Evolutionary conservation across 2,888 invertebrate genomes (phyloP).

Genomic region (Cheilosia scutellata): DNA sequence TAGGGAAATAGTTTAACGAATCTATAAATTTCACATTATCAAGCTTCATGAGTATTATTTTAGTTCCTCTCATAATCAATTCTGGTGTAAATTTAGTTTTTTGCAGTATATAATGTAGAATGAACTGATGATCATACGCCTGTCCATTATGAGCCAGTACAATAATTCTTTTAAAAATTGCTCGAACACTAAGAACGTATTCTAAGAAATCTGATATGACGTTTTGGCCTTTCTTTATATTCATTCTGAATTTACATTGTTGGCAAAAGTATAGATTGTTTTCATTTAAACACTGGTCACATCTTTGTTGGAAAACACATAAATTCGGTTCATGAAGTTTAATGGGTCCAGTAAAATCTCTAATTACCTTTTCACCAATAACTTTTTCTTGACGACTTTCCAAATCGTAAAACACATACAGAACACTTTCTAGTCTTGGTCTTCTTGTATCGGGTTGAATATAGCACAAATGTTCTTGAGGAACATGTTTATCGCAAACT

Average conservation of each 20-base stretch:
- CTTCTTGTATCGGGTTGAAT: constrained; percentile 1
- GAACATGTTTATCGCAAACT: not conserved
- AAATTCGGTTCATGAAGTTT: constrained; percentile 25
- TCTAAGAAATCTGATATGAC: constrained; percentile 9
- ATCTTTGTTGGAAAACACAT: constrained; percentile 31
- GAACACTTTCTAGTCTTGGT: not conserved
- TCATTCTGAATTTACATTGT: constrained; percentile 3
- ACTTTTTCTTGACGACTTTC: constrained; percentile 29
- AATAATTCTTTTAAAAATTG: not conserved
- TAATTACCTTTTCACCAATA: constrained; percentile 13
- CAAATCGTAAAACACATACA: constrained; percentile 18
- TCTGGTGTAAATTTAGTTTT: not conserved
- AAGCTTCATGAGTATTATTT: too few species aligned
- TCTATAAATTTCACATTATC: constrained; percentile 10
- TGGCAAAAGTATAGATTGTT: constrained; percentile 9
- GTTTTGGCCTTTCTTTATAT: not conserved
- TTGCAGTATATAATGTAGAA: not conserved
- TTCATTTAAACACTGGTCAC: constrained; percentile 2
- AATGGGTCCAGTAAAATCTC: not conserved
- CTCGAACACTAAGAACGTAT: not conserved
- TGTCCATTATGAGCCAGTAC: not conserved
- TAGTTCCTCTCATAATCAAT: not conserved
- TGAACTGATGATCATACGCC: not conserved
- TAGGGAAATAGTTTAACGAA: not conserved
- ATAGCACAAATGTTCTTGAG: constrained; percentile 2